Evolutionary conservation across 2,797 vertebrate genomes (phyloP), one percentile per base, ranked within the genome.

Genomic region (Hypotaenidia okinawae): DNA sequence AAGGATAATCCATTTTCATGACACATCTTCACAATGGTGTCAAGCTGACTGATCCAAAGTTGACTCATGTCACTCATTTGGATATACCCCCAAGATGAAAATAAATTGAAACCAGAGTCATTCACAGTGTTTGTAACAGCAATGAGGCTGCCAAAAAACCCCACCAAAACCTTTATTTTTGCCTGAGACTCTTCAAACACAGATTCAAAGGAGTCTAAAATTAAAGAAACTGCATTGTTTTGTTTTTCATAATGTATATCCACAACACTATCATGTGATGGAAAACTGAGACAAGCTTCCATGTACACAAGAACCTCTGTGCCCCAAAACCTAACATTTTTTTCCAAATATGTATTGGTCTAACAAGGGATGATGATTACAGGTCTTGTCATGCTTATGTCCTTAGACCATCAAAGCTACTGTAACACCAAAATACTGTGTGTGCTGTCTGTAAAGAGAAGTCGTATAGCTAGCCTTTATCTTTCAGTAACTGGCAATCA

Each of bases 221-320:
- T 1, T 33, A 49, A 84, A 72, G 32, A 78, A 67, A 75, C 3
- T 21, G 3, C 10, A 27, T 11, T 52, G 21, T 27, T 70, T 6
- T 58, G 5, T 55, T 80, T 88, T 77, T 70, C 9, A 8, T 66
- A 62, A 12, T 8, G 8, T 33, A 32, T 47, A n/a, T 54, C 7
- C 16, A 15, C 30, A 54, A 23, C 1, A 8, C 41, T 68, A 63
- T 59, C 7, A n/a, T 19, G 10, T 0, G 1, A 66, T 33, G 16
- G 33, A 70, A 77, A 94, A 70, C 21, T 58, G 89, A 84, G 12
- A 19, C 8, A 45, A 66, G 3, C 13, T 75, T 77, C 89, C 30
- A 55, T 33, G 11, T 59, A 37, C 9, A 18, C 8, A 32, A 27
- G 32, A 37, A 5, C 7, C 2, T 63, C 24, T 70, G 16, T 66